Percentiles rank a stretch among this genome's conserved stretches.
phyloP scores from a whole-genome alignment of 2,797 vertebrate species.

The Linurgus olivaceus region DNA sequence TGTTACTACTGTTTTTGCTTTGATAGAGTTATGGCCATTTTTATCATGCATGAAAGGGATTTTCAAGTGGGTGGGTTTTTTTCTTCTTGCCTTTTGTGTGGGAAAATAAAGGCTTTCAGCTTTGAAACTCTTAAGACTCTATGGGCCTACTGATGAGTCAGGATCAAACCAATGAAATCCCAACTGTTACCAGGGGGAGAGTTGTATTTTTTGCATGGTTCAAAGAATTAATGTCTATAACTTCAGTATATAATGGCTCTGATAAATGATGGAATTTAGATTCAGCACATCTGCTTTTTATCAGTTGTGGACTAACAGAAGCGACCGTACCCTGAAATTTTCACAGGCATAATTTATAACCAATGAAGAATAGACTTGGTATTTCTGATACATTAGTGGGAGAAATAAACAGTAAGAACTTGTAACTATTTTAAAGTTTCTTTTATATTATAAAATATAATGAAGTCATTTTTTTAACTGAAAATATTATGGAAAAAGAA shows the following conservation, averaged over 20 bases:
- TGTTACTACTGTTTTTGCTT: neutral
- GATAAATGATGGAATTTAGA: neutral
- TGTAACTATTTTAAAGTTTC: neutral
- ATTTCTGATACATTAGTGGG: neutral
- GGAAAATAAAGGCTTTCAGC: neutral
- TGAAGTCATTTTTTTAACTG: conserved; percentile 5
- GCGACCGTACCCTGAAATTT: neutral
- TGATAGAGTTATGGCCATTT: neutral
- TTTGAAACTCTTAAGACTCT: neutral
- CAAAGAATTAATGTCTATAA: neutral
- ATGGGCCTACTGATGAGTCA: neutral
- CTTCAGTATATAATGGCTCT: neutral
- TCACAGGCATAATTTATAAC: neutral
- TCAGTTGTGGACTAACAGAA: neutral
- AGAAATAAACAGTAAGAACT: neutral
- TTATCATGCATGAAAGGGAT: neutral
- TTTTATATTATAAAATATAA: conserved; percentile 41
- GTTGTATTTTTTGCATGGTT: neutral
- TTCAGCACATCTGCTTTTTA: conserved; percentile 16
- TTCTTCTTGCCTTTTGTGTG: conserved; percentile 12
- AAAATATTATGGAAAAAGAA: neutral
- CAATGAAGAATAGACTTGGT: neutral
- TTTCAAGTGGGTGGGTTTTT: neutral
- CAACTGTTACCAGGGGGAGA: neutral
- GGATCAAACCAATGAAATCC: conserved; percentile 7